Evolutionary conservation across 2,113 vertebrate species (phyloP).

Genomic region (Tylochromis polylepis): DNA sequence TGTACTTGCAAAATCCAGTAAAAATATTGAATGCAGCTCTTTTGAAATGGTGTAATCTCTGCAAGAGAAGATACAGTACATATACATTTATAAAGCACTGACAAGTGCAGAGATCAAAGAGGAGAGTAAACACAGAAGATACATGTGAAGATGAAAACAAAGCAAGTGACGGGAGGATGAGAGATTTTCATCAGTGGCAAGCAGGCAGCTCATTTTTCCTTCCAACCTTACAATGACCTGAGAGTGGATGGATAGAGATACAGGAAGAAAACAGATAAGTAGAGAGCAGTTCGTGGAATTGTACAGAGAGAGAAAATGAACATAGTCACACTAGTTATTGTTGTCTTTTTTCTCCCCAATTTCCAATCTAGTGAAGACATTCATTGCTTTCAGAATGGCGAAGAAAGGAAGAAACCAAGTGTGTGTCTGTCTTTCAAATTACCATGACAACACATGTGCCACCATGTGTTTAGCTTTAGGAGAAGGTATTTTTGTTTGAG

Average conservation of each 20-base stretch:
- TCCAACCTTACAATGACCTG: slow-evolving; percentile 39
- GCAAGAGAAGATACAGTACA: not conserved
- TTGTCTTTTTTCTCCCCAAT: not conserved
- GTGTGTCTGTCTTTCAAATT: not conserved
- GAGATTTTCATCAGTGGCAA: slow-evolving; percentile 33
- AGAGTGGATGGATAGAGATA: slow-evolving; percentile 19
- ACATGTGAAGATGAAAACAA: not conserved
- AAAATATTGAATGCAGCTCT: not conserved
- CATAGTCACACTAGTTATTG: not conserved
- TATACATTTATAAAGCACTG: not conserved
- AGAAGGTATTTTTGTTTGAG: not conserved
- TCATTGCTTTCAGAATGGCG: not conserved
- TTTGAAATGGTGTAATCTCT: not conserved
- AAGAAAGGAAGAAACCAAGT: not conserved
- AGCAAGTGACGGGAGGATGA: slow-evolving; percentile 10
- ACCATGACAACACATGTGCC: slow-evolving; percentile 25
- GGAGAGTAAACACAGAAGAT: not conserved
- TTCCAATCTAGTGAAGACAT: slow-evolving; percentile 13
- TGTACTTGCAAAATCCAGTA: not conserved
- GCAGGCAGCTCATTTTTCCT: slow-evolving; percentile 46
- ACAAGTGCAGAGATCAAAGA: not conserved
- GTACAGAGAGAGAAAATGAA: not conserved
- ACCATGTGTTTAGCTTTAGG: not conserved
- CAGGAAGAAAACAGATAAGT: not conserved
- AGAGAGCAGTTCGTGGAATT: not conserved